phyloP scores from a whole-genome alignment of 2,113 vertebrate genomes.

The Salvelinus alpinus region DNA sequence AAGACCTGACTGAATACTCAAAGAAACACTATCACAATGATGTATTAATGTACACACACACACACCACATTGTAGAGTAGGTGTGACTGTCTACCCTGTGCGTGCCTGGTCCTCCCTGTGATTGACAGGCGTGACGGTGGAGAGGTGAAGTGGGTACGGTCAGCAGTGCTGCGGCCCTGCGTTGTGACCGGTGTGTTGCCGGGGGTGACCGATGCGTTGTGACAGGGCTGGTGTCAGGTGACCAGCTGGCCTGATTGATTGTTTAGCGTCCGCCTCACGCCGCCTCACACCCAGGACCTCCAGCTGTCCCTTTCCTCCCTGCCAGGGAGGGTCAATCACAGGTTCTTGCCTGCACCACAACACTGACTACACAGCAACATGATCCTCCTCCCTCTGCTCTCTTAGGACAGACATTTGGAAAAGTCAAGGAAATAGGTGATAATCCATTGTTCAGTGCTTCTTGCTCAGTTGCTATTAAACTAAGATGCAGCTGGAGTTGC shows the following conservation, averaged over 20 bases:
- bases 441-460: no score
- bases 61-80: no score
- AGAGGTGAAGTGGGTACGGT: neutral
- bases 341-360: neutral
- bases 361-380: neutral
- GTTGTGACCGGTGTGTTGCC: conserved; percentile 1
- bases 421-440: no score
- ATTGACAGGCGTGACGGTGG: neutral
- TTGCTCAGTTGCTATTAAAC: no score
- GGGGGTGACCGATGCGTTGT: conserved; percentile 5
- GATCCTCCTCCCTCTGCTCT: neutral
- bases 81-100: no score
- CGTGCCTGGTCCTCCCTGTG: no score
- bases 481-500: no score
- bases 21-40: no score
- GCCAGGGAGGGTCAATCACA: neutral
- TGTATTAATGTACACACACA: no score
- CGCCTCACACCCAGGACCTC: neutral
- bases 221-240: conserved; percentile 56
- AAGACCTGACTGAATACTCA: no score
- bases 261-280: conserved; percentile 35
- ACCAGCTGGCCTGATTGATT: conserved; percentile 49
- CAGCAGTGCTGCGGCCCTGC: conserved; percentile 14
- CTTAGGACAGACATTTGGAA: no score
- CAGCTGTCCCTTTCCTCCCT: conserved; percentile 1